Conservation (phyloP, 2,797 vertebrate species). For the Muscicapa striata region DNA sequence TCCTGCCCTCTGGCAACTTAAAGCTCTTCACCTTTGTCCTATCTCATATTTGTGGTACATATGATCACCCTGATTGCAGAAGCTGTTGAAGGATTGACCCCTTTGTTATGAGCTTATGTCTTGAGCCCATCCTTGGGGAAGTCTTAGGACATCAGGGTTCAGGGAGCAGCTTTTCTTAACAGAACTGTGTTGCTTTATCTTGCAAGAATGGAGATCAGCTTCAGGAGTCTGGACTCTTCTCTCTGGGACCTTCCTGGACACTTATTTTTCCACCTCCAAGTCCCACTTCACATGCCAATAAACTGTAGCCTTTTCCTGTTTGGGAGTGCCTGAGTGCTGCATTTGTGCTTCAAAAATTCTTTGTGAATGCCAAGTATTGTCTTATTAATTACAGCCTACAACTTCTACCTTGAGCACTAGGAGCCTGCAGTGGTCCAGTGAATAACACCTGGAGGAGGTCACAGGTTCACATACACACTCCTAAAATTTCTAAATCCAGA, state of each 20-base stretch:
- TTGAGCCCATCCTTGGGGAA: rapidly evolving
- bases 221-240: background rate
- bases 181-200: background rate
- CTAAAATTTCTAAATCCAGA: background rate
- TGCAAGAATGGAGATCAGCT: background rate
- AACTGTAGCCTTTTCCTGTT: background rate
- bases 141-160: rapidly evolving
- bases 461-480: background rate
- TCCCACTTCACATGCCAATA: background rate
- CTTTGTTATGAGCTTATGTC: rapidly evolving
- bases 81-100: background rate
- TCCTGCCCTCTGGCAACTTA: background rate
- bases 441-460: background rate
- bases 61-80: background rate
- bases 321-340: background rate
- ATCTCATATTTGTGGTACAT: rapidly evolving
- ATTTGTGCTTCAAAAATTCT: background rate
- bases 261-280: background rate
- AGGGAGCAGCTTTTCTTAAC: background rate
- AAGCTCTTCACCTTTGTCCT: background rate
- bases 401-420: background rate
- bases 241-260: background rate
- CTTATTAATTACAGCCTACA: background rate
- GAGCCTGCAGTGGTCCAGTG: background rate
- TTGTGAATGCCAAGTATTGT: background rate